Base-by-base conservation (phyloP, 2,113 vertebrate genomes). In the Pollachius pollachius region DNA sequence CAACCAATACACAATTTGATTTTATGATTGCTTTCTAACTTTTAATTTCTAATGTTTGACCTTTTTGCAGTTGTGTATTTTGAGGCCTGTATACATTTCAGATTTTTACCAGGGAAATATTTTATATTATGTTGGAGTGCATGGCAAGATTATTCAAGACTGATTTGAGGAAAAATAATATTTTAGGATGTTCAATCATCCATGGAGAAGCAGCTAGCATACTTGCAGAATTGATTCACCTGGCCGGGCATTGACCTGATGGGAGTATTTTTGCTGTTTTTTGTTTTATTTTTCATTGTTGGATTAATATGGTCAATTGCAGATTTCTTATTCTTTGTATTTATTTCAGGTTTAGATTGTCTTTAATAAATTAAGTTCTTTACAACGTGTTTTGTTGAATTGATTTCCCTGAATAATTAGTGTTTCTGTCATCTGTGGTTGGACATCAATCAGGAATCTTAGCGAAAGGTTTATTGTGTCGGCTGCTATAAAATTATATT, bases 291-390 rank as follows among this genome's bases (percentile, higher is more conserved):
- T 74, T 76, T 79, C 72, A 77, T 74, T 81, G 63, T 81, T 85
- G 62, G 69, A 68, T 82, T 89, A 79, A 85, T 54, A 9, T 37
- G 72, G 74, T 62, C 12, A 79, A 85, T 80, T 64, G 76, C 75
- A 85, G 66, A 77, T 74, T 78, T 68, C 80, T 77, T 86, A 66
- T 75, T 79, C 73, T 83, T 79, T 69, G 81, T 91, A 91, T 92
- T 93, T 93, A 91, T 85, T 88, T 90, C 79, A 85, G 77, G 78
- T 84, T 87, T 89, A 83, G 82, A 85, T 81, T 85, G 83, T 91
- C 85, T 89, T 89, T 76, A 92, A 93, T 92, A 92, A 93, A 93
- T 92, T 84, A 90, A 86, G 82, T 88, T 57, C 54, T 57, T 57
- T 57, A 17, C 15, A 57, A 57, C 5, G 54, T 7, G 54, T 57